phyloP scores from a whole-genome alignment of 1,140 invertebrate genomes.

The Tetramorium parvispinum region DNA sequence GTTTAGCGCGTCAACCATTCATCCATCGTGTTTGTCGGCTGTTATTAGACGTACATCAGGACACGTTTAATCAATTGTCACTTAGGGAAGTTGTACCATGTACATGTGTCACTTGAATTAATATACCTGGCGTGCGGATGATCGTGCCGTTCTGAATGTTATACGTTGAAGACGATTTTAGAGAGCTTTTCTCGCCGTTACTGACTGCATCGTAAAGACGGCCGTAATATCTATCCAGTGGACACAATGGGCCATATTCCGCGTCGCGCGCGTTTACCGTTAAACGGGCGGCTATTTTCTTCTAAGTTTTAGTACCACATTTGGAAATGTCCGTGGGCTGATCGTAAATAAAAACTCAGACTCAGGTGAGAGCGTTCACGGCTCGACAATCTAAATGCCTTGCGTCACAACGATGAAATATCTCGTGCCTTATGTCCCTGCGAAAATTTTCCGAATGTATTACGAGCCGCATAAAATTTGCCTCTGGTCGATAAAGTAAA shows the following conservation, averaged over 20 bases:
- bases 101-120: neutral
- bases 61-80: constrained; percentile 50
- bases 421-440: neutral
- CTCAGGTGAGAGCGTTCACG: constrained; percentile 39
- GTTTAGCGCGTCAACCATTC: constrained; percentile 32
- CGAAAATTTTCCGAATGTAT: neutral
- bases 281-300: constrained; percentile 37
- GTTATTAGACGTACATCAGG: neutral
- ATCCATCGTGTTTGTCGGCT: constrained; percentile 7
- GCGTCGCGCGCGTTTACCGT: constrained; percentile 20
- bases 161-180: constrained; percentile 29
- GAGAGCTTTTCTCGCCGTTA: constrained; percentile 21
- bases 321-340: constrained; percentile 20
- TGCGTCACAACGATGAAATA: constrained; percentile 27
- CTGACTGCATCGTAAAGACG: constrained; percentile 36
- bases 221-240: constrained; percentile 46
- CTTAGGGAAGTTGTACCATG: constrained; percentile 20
- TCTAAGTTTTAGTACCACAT: constrained; percentile 44
- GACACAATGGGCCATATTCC: constrained; percentile 55
- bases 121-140: neutral
- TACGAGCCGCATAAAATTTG: neutral
- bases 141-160: constrained; percentile 17
- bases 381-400: constrained; percentile 25
- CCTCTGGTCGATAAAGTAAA: neutral
- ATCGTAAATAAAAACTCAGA: constrained; percentile 60